Percentiles rank a stretch among this genome's conserved stretches.
phyloP scores from a whole-genome alignment of 2,797 vertebrate genomes.

The Kryptopterus vitreolus region DNA sequence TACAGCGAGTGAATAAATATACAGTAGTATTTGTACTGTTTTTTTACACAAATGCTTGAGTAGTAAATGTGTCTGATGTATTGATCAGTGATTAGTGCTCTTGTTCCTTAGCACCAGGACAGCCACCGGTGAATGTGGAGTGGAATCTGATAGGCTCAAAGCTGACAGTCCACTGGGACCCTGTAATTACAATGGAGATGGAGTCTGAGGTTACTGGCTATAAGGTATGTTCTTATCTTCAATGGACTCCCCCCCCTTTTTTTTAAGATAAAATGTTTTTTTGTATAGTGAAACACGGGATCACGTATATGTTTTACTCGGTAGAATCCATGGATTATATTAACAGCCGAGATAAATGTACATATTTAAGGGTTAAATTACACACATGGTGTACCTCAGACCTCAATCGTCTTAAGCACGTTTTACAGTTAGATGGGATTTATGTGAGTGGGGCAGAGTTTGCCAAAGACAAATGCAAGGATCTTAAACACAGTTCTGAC shows the following conservation, averaged over 20 bases:
- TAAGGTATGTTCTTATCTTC: slow-evolving; percentile 76
- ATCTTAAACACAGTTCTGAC: not conserved
- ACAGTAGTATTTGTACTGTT: not conserved
- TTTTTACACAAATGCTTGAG: not conserved
- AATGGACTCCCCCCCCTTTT: slow-evolving; percentile 30
- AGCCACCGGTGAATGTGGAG: slow-evolving; percentile 85
- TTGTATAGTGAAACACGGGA: not conserved
- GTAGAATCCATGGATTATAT: not conserved
- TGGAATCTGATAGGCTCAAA: slow-evolving; percentile 92
- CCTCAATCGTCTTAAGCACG: not conserved
- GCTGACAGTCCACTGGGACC: slow-evolving; percentile 90
- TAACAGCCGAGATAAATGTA: not conserved
- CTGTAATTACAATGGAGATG: slow-evolving; percentile 87
- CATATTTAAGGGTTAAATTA: not conserved
- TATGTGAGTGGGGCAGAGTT: not conserved
- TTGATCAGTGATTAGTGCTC: not conserved
- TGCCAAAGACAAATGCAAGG: not conserved
- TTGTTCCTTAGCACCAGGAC: slow-evolving; percentile 81
- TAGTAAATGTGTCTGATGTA: not conserved
- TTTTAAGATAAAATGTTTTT: not conserved
- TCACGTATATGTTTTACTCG: not conserved
- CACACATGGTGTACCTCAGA: not conserved
- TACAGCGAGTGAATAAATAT: too few species aligned
- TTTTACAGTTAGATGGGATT: not conserved
- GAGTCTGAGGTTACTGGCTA: slow-evolving; percentile 94